Percentiles rank a stretch among this genome's conserved stretches.
Evolutionary conservation across 1,140 invertebrate species (phyloP).

Genomic region (Lordiphosa collinella): DNA sequence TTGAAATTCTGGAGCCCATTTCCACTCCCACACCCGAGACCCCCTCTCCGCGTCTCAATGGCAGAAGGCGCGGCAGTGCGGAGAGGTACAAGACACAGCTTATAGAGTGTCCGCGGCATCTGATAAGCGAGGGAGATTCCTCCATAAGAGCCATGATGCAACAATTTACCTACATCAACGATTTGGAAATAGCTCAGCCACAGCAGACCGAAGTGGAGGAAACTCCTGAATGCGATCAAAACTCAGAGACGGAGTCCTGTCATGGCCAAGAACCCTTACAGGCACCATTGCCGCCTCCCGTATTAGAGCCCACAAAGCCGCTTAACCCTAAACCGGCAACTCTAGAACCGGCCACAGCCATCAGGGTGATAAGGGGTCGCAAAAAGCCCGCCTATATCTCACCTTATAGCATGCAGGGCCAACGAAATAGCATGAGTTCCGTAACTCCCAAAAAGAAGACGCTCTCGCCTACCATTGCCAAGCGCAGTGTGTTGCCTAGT

Average conservation of each 20-base stretch:
- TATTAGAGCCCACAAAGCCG: neutral
- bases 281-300: neutral
- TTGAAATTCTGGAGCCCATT: conserved; percentile 56
- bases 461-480: conserved; percentile 59
- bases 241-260: conserved; percentile 80
- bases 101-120: conserved; percentile 49
- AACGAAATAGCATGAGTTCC: conserved; percentile 58
- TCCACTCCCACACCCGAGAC: neutral
- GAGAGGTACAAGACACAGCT: conserved; percentile 74
- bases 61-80: conserved; percentile 51
- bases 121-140: conserved; percentile 64
- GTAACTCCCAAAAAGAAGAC: conserved; percentile 45
- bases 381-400: conserved; percentile 87
- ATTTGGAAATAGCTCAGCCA: conserved; percentile 45
- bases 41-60: conserved; percentile 34
- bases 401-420: conserved; percentile 80
- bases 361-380: conserved; percentile 87
- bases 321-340: conserved; percentile 4
- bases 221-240: conserved; percentile 79
- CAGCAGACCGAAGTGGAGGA: conserved; percentile 56
- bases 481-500: conserved; percentile 34
- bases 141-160: conserved; percentile 72
- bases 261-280: conserved; percentile 37
- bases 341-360: conserved; percentile 53
- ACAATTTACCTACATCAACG: conserved; percentile 62